Evolutionary conservation across 2,888 invertebrate species (phyloP), one percentile per base, ranked within the genome.

Genomic region (Parascotia fuliginaria): DNA sequence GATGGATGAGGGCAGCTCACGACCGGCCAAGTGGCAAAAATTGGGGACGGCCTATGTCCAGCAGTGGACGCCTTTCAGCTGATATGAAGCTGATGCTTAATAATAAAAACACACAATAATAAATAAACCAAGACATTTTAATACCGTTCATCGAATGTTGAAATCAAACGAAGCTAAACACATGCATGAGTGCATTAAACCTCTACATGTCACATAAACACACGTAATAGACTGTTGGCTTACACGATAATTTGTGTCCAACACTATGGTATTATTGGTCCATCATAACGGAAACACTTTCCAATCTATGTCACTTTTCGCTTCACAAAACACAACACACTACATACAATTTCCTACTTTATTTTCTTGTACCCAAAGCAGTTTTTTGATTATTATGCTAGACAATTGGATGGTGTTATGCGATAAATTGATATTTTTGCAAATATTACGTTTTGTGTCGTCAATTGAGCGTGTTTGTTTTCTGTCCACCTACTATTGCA

Each of bases 281-380:
- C 79, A 79, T 77, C 77, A 65, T 65, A 61, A 69, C 79, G 87
- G 85, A 85, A 88, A 77, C 79, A 77, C 84, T 86, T 88, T 88
- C 87, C 83, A 86, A 73, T 85, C 79, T 79, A 82, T 84, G 81
- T 81, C 81, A 85, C 76, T 78, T 70, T 79, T 73, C 74, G 80
- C 75, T 73, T 74, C 66, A 73, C 62, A 60, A 66, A 70, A 61
- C 68, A 71, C 39, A 45, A 44, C 50, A 57, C 46, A 31, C 14
- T 42, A 40, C 61, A 51, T 39, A 37, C 36, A 5, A 57, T 40
- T 46, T 49, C 29, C 33, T 48, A 38, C 53, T 43, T 13, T 68
- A 50, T 22, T 7, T 34, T 34, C 22, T 9, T 16, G 2, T 1
- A n/a, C 15, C 29, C 12, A 22, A 46, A 32, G 61, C 38, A 22